Evolutionary conservation across 2,113 vertebrate genomes (phyloP).

Genomic region (Podarcis raffonei): DNA sequence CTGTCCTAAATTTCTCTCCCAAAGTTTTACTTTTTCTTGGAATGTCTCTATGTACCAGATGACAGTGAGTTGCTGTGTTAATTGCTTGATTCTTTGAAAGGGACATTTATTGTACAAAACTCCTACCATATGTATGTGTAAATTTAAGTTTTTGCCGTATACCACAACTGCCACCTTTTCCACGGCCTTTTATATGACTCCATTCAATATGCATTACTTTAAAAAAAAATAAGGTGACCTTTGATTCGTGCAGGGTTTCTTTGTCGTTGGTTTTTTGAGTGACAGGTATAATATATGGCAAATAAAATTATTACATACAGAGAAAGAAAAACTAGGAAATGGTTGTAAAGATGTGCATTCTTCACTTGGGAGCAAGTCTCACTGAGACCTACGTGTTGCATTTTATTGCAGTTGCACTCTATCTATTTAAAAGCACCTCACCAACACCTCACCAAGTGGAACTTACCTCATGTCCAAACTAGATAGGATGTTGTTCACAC

Average conservation of each 20-base stretch:
- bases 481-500: no score
- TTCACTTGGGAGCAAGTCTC: background rate
- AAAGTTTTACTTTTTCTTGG: slow-evolving; percentile 80
- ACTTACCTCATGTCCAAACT: background rate
- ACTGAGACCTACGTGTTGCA: background rate
- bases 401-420: background rate
- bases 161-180: slow-evolving; percentile 60
- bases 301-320: slow-evolving; percentile 2
- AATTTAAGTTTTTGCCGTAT: slow-evolving; percentile 70
- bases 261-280: background rate
- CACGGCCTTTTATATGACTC: slow-evolving; percentile 61
- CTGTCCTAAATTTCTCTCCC: slow-evolving; percentile 83
- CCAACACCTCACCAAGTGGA: background rate
- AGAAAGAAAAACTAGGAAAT: slow-evolving; percentile 30
- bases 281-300: slow-evolving; percentile 12
- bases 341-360: background rate
- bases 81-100: slow-evolving; percentile 77
- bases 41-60: slow-evolving; percentile 79
- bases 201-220: slow-evolving; percentile 48
- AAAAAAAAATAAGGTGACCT: slow-evolving; percentile 31
- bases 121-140: slow-evolving; percentile 76
- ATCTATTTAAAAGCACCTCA: background rate
- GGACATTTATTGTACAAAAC: slow-evolving; percentile 78
- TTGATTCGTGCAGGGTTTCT: slow-evolving; percentile 7
- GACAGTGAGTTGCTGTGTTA: slow-evolving; percentile 78